Base-by-base conservation (phyloP, 2,113 vertebrate genomes). In the Corythornis cristatus region DNA sequence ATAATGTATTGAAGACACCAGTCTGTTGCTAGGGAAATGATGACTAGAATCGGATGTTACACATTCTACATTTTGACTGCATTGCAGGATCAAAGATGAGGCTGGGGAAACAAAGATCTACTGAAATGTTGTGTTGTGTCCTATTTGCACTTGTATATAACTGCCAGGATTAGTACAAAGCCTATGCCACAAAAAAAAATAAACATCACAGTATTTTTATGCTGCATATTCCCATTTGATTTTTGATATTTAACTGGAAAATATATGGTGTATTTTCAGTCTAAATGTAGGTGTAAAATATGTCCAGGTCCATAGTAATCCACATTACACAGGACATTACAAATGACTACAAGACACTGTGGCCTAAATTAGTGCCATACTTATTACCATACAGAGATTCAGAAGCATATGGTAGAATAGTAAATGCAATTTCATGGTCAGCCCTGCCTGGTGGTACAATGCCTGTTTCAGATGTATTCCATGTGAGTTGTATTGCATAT, bases 21-120 rank as follows among this genome's bases (percentile, higher is more conserved):
- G 86, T 90, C 90, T 93, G 96, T 95, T 96, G 93, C 96, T 87
- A 95, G 92, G 94, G 93, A 75, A 96, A 92, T 92, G 65, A 89
- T 83, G 89, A 85, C 87, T 92, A 37, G 85, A 93, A 87, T 91
- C 86, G 83, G 92, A 89, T 80, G 78, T 91, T 96, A 80, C 88
- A 82, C 7, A 85, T 90, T 57, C 92, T 91, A 85, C 82, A 78
- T 94, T 92, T 91, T 88, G 84, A 91, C 87, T 88, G 90, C 94
- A 91, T 42, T 95, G 92, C 95, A 95, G 93, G 67, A 93, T 87
- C 90, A 94, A 67, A 89, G 68, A 94, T 21, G 58, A 82, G n/a
- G 46, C 86, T 91, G 54, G 76, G 64, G 58, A 89, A 93, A 89
- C 4, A 33, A 82, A 77, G 71, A 80, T 84, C 56, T 54, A 54